These are phyloP conservation scores for Drosophila bipectinata DNA, from an alignment of 1,140 invertebrate genomes.

Conservation along the genomic window DNA sequence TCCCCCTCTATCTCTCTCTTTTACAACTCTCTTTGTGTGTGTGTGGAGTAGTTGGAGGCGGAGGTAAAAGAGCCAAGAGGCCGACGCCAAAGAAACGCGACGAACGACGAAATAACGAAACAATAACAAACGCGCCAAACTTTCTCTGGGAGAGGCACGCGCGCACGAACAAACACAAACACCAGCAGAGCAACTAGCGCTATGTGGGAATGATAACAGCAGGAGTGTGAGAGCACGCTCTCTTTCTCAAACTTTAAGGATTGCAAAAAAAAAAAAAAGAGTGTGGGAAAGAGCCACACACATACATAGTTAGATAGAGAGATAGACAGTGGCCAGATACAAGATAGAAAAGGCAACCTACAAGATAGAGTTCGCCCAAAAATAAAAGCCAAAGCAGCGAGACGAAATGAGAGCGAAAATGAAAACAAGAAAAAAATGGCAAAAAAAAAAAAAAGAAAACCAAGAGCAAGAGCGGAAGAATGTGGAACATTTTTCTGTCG, in stretches of 20 bases:
- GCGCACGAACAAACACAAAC: constrained; percentile 77
- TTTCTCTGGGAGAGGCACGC: constrained; percentile 80
- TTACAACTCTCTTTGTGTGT: constrained; percentile 21
- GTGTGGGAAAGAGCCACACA: constrained; percentile 15
- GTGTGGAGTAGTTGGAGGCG: neutral
- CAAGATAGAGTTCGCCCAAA: constrained; percentile 48
- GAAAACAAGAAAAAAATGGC: constrained; percentile 67
- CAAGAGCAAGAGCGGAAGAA: constrained; percentile 58
- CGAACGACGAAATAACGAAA: constrained; percentile 72
- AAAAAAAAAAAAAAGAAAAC: constrained; percentile 52
- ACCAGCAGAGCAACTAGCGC: constrained; percentile 43
- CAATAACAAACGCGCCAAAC: constrained; percentile 81
- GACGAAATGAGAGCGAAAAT: constrained; percentile 77
- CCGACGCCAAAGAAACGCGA: constrained; percentile 62
- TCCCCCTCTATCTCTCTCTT: constrained; percentile 7
- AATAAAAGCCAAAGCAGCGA: constrained; percentile 52
- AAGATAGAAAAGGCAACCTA: constrained; percentile 53
- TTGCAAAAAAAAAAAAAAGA: constrained; percentile 30
- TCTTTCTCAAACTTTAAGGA: constrained; percentile 14
- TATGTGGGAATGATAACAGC: constrained; percentile 74
- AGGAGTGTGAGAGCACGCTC: constrained; percentile 20
- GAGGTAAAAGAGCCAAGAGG: constrained; percentile 18
- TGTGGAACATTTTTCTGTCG: constrained; percentile 69
- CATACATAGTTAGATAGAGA: neutral
- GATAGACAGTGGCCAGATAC: constrained; percentile 52